Base-by-base conservation (phyloP, 1,140 invertebrate genomes). In the Plodia interpunctella region DNA sequence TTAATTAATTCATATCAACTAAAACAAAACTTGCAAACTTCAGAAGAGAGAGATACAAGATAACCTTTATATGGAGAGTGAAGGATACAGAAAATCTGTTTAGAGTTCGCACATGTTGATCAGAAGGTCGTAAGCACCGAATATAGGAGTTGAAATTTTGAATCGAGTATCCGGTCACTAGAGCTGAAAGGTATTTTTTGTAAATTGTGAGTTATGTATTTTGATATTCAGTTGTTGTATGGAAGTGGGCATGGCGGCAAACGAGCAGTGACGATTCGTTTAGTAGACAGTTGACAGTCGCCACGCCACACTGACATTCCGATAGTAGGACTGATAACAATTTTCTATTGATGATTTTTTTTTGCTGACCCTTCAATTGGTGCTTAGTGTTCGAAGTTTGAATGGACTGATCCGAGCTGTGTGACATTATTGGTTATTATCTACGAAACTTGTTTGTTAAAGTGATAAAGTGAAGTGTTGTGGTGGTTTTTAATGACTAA, bases 221-320 rank as follows among this genome's bases (percentile, higher is more conserved):
- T 60, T 56, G 10, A 11, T 17, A 1, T n/a, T 8, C 1, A 0
- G 4, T n/a, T 19, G 55, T 59, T 72, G 65, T 71, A 74, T 76
- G 63, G 76, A 84, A 84, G 85, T 87, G 87, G 87, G 87, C 87
- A 89, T 87, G 87, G 87, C 87, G 87, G 82, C 78, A 76, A 80
- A 74, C 75, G 70, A 81, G 72, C 83, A 81, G 80, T 85, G 87
- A 87, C 84, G 84, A 87, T 80, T 86, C 84, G 82, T 86, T 87
- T 89, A 89, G 87, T 87, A 87, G 87, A 87, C 84, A 89, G 75
- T 89, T 89, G 86, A 89, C 86, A 87, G 86, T 89, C 86, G 78
- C 82, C 83, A 87, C 86, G 84, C 84, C 79, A 85, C 77, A 86
- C 77, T 87, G 87, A 85, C 83, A 89, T 87, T 87, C 80, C 83